These are phyloP conservation scores for Prunella fulvescens DNA, from an alignment of 2,113 vertebrate genomes.

Conservation along the genomic window DNA sequence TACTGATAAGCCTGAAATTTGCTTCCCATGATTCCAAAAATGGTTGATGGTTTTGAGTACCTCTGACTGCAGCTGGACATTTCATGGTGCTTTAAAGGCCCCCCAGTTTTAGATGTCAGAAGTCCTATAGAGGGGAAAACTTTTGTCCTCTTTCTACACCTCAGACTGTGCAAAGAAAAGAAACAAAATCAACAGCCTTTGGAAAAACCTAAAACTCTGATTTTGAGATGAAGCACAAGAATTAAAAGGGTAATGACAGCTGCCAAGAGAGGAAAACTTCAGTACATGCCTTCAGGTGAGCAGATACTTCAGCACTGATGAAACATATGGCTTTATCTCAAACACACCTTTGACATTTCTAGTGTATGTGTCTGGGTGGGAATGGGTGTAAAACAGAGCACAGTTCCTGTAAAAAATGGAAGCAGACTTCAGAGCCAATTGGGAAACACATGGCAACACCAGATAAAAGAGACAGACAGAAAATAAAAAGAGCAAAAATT, in stretches of 20 bases:
- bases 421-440: not conserved
- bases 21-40: not conserved
- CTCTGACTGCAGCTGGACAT: not conserved
- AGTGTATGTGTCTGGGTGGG: constrained; percentile 20
- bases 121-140: not conserved
- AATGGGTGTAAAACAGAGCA: constrained; percentile 33
- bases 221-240: constrained; percentile 14
- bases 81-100: not conserved
- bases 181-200: not conserved
- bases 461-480: constrained; percentile 41
- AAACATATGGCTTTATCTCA: constrained; percentile 1
- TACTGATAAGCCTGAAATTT: constrained; percentile 23
- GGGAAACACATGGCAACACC: not conserved
- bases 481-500: constrained; percentile 50
- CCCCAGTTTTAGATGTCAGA: not conserved
- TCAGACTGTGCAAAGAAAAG: not conserved
- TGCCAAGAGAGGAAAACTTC: constrained; percentile 4
- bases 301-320: not conserved
- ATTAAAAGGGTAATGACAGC: constrained; percentile 33
- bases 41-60: not conserved
- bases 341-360: constrained; percentile 52
- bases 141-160: not conserved
- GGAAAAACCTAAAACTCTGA: not conserved
- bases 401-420: not conserved
- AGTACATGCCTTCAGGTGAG: constrained; percentile 8